Base-by-base conservation (phyloP, 2,797 vertebrate genomes). In the Bradypodion ventrale region DNA sequence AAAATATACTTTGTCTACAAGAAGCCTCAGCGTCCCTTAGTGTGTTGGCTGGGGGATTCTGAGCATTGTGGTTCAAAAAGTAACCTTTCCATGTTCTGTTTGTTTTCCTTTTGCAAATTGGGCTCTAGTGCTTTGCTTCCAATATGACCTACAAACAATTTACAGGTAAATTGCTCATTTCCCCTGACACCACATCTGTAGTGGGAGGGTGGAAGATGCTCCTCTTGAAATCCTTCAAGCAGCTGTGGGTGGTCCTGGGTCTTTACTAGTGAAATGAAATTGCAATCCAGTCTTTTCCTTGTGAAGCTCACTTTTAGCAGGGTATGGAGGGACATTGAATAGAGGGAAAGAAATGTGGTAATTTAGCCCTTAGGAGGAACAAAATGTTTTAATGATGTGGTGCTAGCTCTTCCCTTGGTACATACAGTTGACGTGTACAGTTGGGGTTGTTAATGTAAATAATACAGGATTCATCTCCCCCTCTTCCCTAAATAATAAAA, bases 351-450 rank as follows among this genome's bases (percentile, higher is more conserved):
- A 65, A 29, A 27, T 6, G 52, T n/a, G 32, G 60, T 10, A n/a
- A 62, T n/a, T 59, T 65, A 63, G 90, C 91, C 92, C 87, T 92
- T 70, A 63, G 89, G 89, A 92, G 86, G 88, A 80, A 92, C 90
- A 93, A 90, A 91, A 88, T 87, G 81, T 40, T 35, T 87, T 92
- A 94, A 92, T 92, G 90, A 85, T 84, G 86, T 88, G 92, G 94
- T 93, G 89, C 6, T 56, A 90, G 90, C 93, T 92, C 82, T 74
- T 93, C 88, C 89, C 78, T 92, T 93, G 90, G 89, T 90, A 90
- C 90, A 93, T 92, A 93, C 82, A 88, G 85, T 90, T 88, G 80
- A 89, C 89, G 88, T 94, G 92, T 94, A 92, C 92, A 93, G 91
- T 83, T 88, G 84, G 89, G 86, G 86, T 78, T 84, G 88, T 91